Evolutionary conservation across 2,888 invertebrate species (phyloP), one percentile per base, ranked within the genome.

Genomic region (Craniophora ligustri): DNA sequence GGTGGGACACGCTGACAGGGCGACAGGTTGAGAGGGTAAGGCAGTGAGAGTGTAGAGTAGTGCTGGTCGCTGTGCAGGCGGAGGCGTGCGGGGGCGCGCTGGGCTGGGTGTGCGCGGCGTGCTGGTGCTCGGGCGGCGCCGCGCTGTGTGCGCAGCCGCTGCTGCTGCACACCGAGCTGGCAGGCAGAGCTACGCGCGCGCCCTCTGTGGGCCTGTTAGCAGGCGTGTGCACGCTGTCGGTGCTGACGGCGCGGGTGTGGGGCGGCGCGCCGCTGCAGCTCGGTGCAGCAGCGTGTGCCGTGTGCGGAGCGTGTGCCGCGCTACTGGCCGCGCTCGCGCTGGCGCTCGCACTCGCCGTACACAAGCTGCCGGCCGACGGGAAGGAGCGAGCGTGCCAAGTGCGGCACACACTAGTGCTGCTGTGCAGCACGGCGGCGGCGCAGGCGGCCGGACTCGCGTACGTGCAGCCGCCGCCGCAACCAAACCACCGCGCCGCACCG

Each of bases 121-220:
- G 88, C 86, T 96, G 77, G 94, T 96, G 79, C 89, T 88, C 95
- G 10, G 95, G 95, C 0, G 94, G 96, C 84, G 96, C 96, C 5
- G 95, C 96, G 15, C 95, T 96, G 62, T 94, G 96, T 57, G 96
- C 96, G 31, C 96, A 95, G 79, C 94, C 96, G 30, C 88, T 96
- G 44, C 93, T 96, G 58, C 94, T 96, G 63, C 96, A 96, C 71
- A 95, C 96, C 0, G 96, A 96, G 81, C 87, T 96, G 38, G 95
- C 95, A 2, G 91, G 91, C 4, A 94, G 95, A 35, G 84, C 95
- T 51, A 95, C 95, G 69, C 95, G 95, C 35, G 95, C 95, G 32
- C 95, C 95, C 0, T 95, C 96, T 1, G 94, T 96, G 0, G 95
- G 95, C 16, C 94, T 96, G 36, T 94, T 96, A 39, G 96, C 96